These are phyloP conservation scores for Scortum barcoo DNA, from an alignment of 2,113 vertebrate genomes.

Conservation along the genomic window DNA sequence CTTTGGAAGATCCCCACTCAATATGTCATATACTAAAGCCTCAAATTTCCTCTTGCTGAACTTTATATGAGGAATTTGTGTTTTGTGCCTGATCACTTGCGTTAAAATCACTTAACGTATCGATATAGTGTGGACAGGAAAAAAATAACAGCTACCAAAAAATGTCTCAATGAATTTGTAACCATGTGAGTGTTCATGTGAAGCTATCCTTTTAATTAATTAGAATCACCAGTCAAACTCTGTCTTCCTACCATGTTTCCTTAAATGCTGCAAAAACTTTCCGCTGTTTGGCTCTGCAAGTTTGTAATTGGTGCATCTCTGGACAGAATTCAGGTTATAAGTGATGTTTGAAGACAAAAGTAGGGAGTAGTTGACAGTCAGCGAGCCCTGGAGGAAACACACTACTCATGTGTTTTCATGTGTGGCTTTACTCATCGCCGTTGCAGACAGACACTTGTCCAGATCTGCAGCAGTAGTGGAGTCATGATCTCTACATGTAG, in stretches of 20 bases:
- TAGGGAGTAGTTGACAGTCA: neutral
- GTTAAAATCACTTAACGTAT: neutral
- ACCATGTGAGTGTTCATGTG: neutral
- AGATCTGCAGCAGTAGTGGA: conserved; percentile 59
- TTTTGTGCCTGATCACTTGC: neutral
- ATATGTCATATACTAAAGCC: neutral
- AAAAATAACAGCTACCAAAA: neutral
- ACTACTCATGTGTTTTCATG: conserved; percentile 56
- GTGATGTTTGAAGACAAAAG: conserved; percentile 35
- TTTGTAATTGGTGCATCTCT: conserved; percentile 21
- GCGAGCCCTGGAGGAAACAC: conserved; percentile 18
- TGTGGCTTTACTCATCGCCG: conserved; percentile 65
- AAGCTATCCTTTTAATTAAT: neutral
- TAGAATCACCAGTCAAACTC: neutral
- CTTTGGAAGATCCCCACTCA: neutral
- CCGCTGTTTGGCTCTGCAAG: neutral
- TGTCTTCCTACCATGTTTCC: neutral
- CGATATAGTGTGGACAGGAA: neutral
- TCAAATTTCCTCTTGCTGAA: neutral
- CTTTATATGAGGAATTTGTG: neutral
- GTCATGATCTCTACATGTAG: conserved; percentile 40
- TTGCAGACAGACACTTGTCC: conserved; percentile 57
- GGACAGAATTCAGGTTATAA: conserved; percentile 22
- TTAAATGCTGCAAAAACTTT: neutral
- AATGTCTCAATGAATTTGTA: neutral